phyloP scores from a whole-genome alignment of 2,888 invertebrate species.

The Epiblema foenella region DNA sequence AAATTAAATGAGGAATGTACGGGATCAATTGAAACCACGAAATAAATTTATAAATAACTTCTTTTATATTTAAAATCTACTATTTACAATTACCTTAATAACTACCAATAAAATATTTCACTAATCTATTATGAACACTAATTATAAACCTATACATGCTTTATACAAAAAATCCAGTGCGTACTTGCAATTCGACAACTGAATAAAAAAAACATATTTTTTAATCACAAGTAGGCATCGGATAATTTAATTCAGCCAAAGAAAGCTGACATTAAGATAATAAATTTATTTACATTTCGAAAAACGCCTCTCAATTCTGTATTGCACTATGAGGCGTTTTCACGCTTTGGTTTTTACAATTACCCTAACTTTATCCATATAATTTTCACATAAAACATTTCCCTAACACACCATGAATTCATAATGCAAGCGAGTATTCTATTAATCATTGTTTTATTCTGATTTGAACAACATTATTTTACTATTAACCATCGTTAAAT shows the following conservation, averaged over 20 bases:
- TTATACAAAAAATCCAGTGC: constrained; percentile 27
- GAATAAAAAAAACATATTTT: background rate
- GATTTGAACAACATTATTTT: no score
- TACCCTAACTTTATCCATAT: constrained; percentile 31
- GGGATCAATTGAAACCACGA: constrained; percentile 55
- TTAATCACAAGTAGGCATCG: constrained; percentile 30
- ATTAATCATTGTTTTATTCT: no score
- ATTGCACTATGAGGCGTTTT: constrained; percentile 40
- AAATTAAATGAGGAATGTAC: no score
- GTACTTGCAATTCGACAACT: constrained; percentile 20
- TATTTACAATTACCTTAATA: constrained; percentile 61
- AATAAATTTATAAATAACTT: constrained; percentile 67
- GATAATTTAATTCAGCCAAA: constrained; percentile 22
- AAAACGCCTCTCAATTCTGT: constrained; percentile 32
- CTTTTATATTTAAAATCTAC: constrained; percentile 60
- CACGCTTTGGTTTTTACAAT: constrained; percentile 40
- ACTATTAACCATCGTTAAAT: no score
- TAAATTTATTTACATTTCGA: constrained; percentile 38
- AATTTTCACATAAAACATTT: constrained; percentile 18
- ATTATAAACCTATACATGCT: constrained; percentile 32
- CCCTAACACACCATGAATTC: background rate
- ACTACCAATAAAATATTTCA: constrained; percentile 41
- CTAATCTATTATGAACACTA: constrained; percentile 45
- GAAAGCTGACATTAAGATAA: constrained; percentile 31
- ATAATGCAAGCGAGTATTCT: background rate